phyloP scores from a whole-genome alignment of 2,888 invertebrate genomes.

The Platycheirus albimanus region DNA sequence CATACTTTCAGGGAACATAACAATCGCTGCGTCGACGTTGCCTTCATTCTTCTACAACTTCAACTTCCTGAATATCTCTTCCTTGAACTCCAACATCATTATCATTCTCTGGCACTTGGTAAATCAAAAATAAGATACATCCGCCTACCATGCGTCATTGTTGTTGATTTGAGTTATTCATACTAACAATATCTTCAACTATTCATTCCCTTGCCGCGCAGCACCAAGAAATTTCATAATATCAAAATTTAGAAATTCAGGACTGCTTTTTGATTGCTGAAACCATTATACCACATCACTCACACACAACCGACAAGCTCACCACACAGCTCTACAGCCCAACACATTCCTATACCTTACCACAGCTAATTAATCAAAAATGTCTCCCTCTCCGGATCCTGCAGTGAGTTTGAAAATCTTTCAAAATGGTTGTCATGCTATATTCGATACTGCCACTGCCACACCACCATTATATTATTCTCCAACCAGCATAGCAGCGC shows the following conservation, averaged over 20 bases:
- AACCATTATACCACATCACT: conserved; percentile 19
- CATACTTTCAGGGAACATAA: no score
- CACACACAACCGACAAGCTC: conserved; percentile 15
- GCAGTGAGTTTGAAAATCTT: conserved; percentile 68
- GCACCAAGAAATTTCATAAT: neutral
- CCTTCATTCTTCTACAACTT: no score
- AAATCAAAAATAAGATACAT: no score
- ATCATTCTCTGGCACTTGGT: no score
- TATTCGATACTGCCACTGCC: conserved; percentile 41
- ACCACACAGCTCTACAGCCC: neutral
- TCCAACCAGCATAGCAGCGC: conserved; percentile 31
- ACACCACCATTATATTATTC: conserved; percentile 54
- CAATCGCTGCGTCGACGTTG: no score
- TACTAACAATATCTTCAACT: conserved; percentile 2
- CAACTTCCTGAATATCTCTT: no score
- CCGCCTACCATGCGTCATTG: no score
- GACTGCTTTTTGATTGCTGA: conserved; percentile 25
- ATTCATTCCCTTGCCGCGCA: neutral
- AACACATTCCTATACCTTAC: conserved; percentile 33
- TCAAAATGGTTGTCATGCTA: conserved; percentile 69
- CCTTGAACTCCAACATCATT: no score
- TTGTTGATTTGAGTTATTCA: no score
- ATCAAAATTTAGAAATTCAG: conserved; percentile 47
- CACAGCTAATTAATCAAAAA: conserved; percentile 73
- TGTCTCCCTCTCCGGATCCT: conserved; percentile 54